Evolutionary conservation across 1,140 invertebrate species (phyloP).

Genomic region (Diabrotica virgifera): DNA sequence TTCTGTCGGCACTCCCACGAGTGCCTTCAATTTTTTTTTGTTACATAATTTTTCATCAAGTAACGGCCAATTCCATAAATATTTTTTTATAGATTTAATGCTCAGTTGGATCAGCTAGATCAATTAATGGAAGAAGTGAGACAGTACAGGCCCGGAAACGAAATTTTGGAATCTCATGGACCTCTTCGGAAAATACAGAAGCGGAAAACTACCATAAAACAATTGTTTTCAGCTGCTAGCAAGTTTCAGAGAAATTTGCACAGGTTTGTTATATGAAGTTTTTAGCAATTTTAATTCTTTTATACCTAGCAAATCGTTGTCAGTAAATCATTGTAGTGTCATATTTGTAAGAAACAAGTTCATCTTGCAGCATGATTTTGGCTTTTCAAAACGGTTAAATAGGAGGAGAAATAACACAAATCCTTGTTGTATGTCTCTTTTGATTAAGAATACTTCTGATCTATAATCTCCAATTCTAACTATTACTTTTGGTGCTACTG

Average conservation of each 20-base stretch:
- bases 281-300: background rate
- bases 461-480: too few relatives aligned
- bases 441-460: too few relatives aligned
- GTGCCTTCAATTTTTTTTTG: too few relatives aligned
- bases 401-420: too few relatives aligned
- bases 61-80: background rate
- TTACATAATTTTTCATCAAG: background rate
- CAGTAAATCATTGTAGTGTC: too few relatives aligned
- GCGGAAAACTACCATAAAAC: constrained; percentile 89
- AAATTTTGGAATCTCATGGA: constrained; percentile 56
- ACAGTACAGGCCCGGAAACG: constrained; percentile 60
- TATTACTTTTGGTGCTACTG: too few relatives aligned
- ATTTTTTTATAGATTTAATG: constrained; percentile 53
- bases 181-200: constrained; percentile 65
- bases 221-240: constrained; percentile 88
- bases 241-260: constrained; percentile 93
- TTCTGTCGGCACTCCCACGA: too few relatives aligned
- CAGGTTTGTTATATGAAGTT: constrained; percentile 61
- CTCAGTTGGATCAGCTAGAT: constrained; percentile 69
- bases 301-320: too few relatives aligned
- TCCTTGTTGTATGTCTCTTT: too few relatives aligned
- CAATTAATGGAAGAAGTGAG: constrained; percentile 70
- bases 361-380: too few relatives aligned
- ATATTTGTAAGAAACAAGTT: too few relatives aligned
- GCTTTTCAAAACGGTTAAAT: too few relatives aligned